These are phyloP conservation scores for Hecatera dysodea DNA, from an alignment of 2,888 invertebrate genomes.

Conservation along the genomic window DNA sequence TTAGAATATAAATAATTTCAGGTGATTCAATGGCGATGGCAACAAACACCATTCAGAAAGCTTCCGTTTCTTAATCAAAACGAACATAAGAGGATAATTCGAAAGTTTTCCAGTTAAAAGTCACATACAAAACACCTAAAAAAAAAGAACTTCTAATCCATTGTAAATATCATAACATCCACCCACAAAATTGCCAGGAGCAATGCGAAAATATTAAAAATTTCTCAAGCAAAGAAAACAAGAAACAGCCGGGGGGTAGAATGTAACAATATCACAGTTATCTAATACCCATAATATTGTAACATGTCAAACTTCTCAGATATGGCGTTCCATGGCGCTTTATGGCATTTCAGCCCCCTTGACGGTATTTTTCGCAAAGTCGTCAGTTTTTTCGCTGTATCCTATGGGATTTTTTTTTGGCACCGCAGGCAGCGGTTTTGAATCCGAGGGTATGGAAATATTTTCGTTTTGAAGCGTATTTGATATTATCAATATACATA, in stretches of 20 bases:
- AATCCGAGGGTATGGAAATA: conserved; percentile 40
- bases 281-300: conserved; percentile 88
- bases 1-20: neutral
- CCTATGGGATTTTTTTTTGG: conserved; percentile 27
- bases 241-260: conserved; percentile 62
- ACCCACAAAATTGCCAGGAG: conserved; percentile 64
- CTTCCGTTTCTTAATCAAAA: neutral
- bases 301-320: conserved; percentile 87
- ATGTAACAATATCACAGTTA: conserved; percentile 79
- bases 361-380: conserved; percentile 72
- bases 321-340: conserved; percentile 78
- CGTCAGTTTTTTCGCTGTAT: conserved; percentile 62
- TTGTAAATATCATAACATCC: conserved; percentile 64
- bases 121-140: conserved; percentile 36
- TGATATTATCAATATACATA: neutral
- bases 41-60: neutral
- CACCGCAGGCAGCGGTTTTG: conserved; percentile 43
- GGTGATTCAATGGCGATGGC: neutral
- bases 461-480: conserved; percentile 38
- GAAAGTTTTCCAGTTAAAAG: conserved; percentile 44
- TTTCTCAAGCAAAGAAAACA: conserved; percentile 68
- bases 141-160: conserved; percentile 41
- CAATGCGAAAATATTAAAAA: conserved; percentile 73
- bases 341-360: conserved; percentile 74
- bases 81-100: conserved; percentile 4